Conservation (phyloP, 2,888 invertebrate genomes). For the Chloroclysta siterata region DNA sequence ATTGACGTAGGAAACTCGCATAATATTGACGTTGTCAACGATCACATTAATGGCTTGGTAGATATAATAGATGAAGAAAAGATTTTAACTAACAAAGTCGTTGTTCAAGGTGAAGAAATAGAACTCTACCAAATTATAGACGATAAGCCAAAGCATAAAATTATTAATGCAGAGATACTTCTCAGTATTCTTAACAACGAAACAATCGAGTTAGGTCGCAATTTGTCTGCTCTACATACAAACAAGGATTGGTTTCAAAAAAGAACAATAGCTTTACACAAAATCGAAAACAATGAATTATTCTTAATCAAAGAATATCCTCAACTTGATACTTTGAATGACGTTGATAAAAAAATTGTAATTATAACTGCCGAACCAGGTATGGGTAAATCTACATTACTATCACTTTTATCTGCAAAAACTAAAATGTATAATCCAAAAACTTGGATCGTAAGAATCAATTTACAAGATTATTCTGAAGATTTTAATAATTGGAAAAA, state of each 20-base stretch:
- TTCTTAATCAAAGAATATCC: neutral
- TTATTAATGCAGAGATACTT: slow-evolving; percentile 3
- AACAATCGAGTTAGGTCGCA: neutral
- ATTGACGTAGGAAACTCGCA: neutral
- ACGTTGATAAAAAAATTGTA: neutral
- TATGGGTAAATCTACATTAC: slow-evolving; percentile 6
- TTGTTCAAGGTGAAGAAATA: slow-evolving; percentile 3
- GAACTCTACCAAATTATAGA: slow-evolving; percentile 3
- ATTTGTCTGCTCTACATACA: neutral
- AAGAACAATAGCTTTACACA: neutral
- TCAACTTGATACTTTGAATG: neutral
- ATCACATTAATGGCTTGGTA: neutral
- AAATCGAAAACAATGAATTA: neutral
- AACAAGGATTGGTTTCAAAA: neutral
- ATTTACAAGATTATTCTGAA: slow-evolving; percentile 8
- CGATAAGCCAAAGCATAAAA: neutral
- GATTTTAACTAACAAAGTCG: neutral
- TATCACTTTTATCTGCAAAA: slow-evolving; percentile 1
- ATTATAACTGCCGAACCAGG: slow-evolving; percentile 1
- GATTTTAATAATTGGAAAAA: slow-evolving; percentile 3
- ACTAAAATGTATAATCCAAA: neutral
- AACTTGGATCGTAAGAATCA: slow-evolving; percentile 1
- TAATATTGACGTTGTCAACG: neutral
- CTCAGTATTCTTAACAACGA: slow-evolving; percentile 1
- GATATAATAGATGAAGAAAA: neutral